Percentiles rank a stretch among this genome's conserved stretches.
These are phyloP conservation scores for Doris montereyensis DNA, from an alignment of 2,888 invertebrate species.

Conservation along the genomic window DNA sequence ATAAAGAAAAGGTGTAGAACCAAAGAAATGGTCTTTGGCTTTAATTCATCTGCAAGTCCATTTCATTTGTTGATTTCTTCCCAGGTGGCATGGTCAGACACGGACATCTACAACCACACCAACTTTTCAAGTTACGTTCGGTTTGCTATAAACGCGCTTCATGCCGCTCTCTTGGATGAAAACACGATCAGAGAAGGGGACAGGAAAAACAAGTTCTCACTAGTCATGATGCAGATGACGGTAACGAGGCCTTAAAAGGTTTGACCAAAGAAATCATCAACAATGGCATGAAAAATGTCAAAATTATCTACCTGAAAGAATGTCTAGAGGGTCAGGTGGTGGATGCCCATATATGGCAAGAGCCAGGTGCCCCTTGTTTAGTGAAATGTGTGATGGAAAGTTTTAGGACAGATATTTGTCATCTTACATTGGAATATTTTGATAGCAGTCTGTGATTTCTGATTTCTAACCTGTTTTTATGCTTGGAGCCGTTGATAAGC, in stretches of 20 bases:
- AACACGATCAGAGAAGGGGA: background rate
- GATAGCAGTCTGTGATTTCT: too few relatives aligned
- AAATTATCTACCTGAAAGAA: constrained; percentile 60
- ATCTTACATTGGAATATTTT: constrained; percentile 40
- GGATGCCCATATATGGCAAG: constrained; percentile 55
- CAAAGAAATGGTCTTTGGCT: too few relatives aligned
- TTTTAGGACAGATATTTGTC: constrained; percentile 36
- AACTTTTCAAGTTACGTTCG: constrained; percentile 57
- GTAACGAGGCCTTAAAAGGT: background rate
- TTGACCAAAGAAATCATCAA: constrained; percentile 47
- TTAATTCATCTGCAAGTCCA: too few relatives aligned
- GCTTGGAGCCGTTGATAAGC: too few relatives aligned
- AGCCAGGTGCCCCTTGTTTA: constrained; percentile 23
- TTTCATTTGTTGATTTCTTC: too few relatives aligned
- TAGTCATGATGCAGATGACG: background rate
- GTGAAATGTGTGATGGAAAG: constrained; percentile 41
- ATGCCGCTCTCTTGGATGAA: constrained; percentile 43
- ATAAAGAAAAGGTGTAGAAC: too few relatives aligned
- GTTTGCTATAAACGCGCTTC: constrained; percentile 53
- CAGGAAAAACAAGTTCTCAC: too few relatives aligned
- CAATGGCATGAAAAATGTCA: constrained; percentile 54
- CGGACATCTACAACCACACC: constrained; percentile 56
- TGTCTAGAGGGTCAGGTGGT: constrained; percentile 59
- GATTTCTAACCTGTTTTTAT: too few relatives aligned
- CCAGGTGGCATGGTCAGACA: constrained; percentile 54